Conservation (phyloP, 2,888 invertebrate genomes). For the Watsonalla binaria region DNA sequence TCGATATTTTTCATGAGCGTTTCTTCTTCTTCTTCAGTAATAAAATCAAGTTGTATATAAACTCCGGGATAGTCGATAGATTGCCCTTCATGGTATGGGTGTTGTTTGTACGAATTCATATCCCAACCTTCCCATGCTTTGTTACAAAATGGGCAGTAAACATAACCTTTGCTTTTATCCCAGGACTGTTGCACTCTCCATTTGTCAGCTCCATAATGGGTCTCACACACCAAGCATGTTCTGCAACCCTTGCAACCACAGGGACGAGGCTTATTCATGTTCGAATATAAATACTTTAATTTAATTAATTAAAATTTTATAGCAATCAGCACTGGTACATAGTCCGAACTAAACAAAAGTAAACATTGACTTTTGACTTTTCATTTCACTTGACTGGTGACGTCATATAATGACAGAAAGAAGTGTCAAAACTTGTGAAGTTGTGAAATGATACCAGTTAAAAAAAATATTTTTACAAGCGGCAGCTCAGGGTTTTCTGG, state of each 20-base stretch:
- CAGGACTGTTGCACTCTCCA: conserved; percentile 52
- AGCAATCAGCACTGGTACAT: neutral
- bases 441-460: too few species aligned
- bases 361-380: neutral
- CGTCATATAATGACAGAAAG: neutral
- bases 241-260: conserved; percentile 97
- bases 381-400: neutral
- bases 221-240: conserved; percentile 92
- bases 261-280: conserved; percentile 82
- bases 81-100: conserved; percentile 82
- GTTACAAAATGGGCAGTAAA: conserved; percentile 87
- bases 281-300: conserved; percentile 17
- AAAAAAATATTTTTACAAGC: too few species aligned
- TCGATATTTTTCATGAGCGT: conserved; percentile 85
- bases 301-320: conserved; percentile 10
- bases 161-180: conserved; percentile 79
- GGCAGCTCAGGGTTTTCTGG: too few species aligned
- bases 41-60: conserved; percentile 84
- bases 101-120: conserved; percentile 75
- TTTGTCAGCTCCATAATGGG: conserved; percentile 69
- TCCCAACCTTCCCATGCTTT: conserved; percentile 88
- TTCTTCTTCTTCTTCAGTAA: conserved; percentile 83
- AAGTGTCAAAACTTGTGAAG: too few species aligned
- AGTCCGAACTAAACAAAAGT: neutral
- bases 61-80: conserved; percentile 83